Conservation (phyloP, 2,113 vertebrate genomes). For the Alexandromys fortis region DNA sequence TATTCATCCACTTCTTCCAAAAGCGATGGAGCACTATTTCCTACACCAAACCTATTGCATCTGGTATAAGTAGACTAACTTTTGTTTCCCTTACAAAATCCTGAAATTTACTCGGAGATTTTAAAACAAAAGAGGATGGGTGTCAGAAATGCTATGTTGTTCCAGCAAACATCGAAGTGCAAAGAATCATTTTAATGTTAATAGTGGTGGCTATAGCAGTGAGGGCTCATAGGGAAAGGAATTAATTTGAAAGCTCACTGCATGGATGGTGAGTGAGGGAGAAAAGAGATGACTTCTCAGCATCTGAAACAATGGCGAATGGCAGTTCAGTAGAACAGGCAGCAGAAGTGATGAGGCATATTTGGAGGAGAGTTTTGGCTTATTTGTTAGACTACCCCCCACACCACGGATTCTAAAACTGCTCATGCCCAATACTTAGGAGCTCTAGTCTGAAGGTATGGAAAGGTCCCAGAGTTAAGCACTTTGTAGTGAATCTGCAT, state of each 20-base stretch:
- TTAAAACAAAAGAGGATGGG: neutral
- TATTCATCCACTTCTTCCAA: neutral
- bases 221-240: neutral
- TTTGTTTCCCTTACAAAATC: slow-evolving; percentile 9
- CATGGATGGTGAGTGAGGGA: neutral
- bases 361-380: neutral
- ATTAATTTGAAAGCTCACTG: neutral
- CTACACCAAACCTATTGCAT: neutral
- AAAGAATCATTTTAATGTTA: neutral
- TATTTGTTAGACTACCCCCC: neutral
- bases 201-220: neutral
- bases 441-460: neutral
- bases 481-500: neutral
- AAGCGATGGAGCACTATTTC: neutral
- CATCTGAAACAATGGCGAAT: neutral
- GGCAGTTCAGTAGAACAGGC: neutral
- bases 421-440: neutral
- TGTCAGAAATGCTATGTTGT: neutral
- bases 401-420: neutral
- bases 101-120: neutral
- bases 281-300: neutral
- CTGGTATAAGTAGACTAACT: neutral
- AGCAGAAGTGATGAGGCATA: neutral
- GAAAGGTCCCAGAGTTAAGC: neutral
- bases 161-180: neutral